Conservation (phyloP, 2,888 invertebrate species). For the Plemyria rubiginata region DNA sequence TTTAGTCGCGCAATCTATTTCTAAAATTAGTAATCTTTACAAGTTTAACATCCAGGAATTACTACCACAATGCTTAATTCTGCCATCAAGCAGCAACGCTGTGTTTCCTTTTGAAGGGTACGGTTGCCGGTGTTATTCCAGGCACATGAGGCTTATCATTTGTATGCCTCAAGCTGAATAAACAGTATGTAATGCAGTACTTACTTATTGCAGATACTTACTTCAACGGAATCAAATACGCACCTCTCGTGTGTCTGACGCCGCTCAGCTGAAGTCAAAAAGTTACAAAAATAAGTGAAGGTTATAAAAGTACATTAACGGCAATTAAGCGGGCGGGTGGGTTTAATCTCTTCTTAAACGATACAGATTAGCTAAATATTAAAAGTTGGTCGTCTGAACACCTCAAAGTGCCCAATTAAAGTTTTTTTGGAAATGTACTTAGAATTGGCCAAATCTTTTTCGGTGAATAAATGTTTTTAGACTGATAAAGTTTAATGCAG, state of each 20-base stretch:
- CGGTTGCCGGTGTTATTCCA: too few relatives aligned
- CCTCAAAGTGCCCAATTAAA: conserved; percentile 23
- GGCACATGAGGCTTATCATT: too few relatives aligned
- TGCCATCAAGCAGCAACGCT: too few relatives aligned
- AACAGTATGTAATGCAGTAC: too few relatives aligned
- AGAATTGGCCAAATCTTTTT: conserved; percentile 1
- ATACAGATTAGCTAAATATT: conserved; percentile 28
- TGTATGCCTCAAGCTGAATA: too few relatives aligned
- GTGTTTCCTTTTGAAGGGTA: too few relatives aligned
- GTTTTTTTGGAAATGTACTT: conserved; percentile 19
- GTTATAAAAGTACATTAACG: conserved; percentile 27
- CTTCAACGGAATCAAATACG: not conserved
- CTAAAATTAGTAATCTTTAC: too few relatives aligned
- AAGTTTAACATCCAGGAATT: too few relatives aligned
- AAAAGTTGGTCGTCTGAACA: conserved; percentile 24
- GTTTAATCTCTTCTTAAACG: conserved; percentile 27
- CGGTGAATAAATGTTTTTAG: conserved; percentile 3
- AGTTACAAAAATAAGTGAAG: conserved; percentile 5
- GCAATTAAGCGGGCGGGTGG: conserved; percentile 20
- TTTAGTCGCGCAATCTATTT: too few relatives aligned
- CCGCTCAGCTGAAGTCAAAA: not conserved
- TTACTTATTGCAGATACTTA: too few relatives aligned
- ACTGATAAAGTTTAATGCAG: not conserved
- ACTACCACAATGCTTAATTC: too few relatives aligned
- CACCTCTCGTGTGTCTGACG: too few relatives aligned